phyloP scores from a whole-genome alignment of 2,113 vertebrate species.

The Chionomys nivalis region DNA sequence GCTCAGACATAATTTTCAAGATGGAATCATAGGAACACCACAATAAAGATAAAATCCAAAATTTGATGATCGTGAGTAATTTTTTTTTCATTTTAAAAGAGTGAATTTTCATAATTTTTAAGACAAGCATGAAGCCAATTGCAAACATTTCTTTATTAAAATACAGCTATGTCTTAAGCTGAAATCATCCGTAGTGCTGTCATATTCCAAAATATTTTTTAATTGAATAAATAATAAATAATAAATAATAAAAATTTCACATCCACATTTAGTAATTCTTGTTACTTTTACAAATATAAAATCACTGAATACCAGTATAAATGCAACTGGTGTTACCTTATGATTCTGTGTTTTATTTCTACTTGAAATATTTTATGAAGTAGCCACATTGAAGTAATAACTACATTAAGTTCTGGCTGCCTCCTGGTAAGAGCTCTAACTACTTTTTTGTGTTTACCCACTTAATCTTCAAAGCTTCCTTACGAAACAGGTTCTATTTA shows the following conservation, averaged over 20 bases:
- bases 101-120: not conserved
- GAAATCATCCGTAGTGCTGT: no score
- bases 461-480: not conserved
- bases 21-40: not conserved
- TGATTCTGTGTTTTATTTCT: not conserved
- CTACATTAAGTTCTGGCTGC: not conserved
- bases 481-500: not conserved
- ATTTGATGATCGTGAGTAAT: not conserved
- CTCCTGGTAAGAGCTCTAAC: not conserved
- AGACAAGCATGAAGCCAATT: not conserved
- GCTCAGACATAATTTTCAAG: not conserved
- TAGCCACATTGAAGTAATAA: conserved; percentile 2
- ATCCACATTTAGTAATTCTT: not conserved
- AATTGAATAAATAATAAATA: not conserved
- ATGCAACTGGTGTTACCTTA: not conserved
- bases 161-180: not conserved
- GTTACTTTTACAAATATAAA: not conserved
- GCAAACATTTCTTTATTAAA: not conserved
- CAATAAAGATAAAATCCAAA: not conserved
- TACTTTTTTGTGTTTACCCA: not conserved
- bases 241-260: not conserved
- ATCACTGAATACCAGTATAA: not conserved
- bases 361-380: not conserved
- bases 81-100: not conserved
- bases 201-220: not conserved